These are phyloP conservation scores for Tenualosa ilisha DNA, from an alignment of 2,797 vertebrate genomes.

Conservation along the genomic window DNA sequence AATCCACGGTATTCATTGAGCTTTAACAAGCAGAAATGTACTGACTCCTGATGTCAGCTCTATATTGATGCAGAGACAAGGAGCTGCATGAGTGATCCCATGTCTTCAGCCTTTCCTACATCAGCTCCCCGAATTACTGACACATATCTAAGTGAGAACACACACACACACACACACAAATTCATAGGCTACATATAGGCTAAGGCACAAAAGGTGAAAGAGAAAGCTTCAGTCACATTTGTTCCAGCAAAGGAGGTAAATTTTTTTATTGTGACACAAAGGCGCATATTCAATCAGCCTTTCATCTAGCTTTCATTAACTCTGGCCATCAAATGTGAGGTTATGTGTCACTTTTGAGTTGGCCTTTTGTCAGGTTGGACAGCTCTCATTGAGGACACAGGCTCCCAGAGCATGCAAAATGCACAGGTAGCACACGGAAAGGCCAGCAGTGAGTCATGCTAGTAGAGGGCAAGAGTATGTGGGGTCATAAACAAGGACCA, in stretches of 20 bases:
- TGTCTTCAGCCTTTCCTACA: constrained; percentile 38
- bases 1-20: background rate
- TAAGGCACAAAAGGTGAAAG: background rate
- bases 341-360: background rate
- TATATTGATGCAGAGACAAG: background rate
- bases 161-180: no score
- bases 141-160: no score
- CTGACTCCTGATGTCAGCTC: background rate
- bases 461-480: no score
- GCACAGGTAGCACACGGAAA: background rate
- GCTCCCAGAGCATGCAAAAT: no score
- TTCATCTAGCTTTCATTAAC: constrained; percentile 58
- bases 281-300: constrained; percentile 42
- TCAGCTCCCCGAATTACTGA: constrained; percentile 21
- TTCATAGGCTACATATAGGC: background rate
- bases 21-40: constrained; percentile 5
- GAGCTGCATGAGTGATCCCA: constrained; percentile 21
- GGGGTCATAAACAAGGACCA: no score
- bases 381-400: background rate
- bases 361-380: constrained; percentile 10
- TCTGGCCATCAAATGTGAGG: constrained; percentile 42
- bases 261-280: constrained; percentile 44
- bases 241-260: constrained; percentile 1
- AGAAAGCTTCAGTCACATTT: background rate
- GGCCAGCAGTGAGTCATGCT: background rate